phyloP scores from a whole-genome alignment of 2,888 invertebrate genomes.

The Hybos culiciformis region DNA sequence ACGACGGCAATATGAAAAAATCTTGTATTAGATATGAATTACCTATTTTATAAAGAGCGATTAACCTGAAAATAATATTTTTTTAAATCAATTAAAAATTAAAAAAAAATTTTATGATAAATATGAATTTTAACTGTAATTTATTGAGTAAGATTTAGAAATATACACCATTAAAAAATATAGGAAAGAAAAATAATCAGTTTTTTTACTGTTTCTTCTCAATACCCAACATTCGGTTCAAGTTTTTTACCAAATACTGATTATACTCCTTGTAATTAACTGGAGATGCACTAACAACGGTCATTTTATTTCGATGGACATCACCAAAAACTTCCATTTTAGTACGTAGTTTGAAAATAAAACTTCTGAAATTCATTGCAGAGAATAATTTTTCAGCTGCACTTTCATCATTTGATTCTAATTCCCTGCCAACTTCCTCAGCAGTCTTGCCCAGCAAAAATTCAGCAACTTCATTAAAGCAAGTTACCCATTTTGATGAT shows the following conservation, averaged over 20 bases:
- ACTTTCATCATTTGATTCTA: constrained; percentile 49
- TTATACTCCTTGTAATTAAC: constrained; percentile 68
- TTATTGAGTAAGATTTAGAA: too few species aligned
- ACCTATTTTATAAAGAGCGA: too few species aligned
- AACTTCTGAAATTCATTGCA: constrained; percentile 63
- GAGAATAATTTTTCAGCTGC: constrained; percentile 56
- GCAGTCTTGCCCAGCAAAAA: constrained; percentile 55
- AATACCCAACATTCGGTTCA: constrained; percentile 49
- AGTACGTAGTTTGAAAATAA: constrained; percentile 69
- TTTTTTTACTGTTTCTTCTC: too few species aligned
- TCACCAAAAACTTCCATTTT: constrained; percentile 81
- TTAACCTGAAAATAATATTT: too few species aligned
- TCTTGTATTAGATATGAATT: too few species aligned
- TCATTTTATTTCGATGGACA: constrained; percentile 52
- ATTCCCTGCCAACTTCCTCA: constrained; percentile 64
- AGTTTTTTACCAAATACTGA: constrained; percentile 52
- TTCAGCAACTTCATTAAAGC: constrained; percentile 77
- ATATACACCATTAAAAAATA: too few species aligned
- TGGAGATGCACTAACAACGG: constrained; percentile 52
- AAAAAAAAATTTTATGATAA: too few species aligned
- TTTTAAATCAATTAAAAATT: too few species aligned
- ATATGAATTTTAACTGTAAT: too few species aligned
- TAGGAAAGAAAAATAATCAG: too few species aligned
- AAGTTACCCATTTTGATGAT: constrained; percentile 78
- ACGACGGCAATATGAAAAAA: too few species aligned